Percentiles rank a stretch among this genome's conserved stretches.
phyloP scores from a whole-genome alignment of 1,140 invertebrate species.

The Microplitis demolitor region DNA sequence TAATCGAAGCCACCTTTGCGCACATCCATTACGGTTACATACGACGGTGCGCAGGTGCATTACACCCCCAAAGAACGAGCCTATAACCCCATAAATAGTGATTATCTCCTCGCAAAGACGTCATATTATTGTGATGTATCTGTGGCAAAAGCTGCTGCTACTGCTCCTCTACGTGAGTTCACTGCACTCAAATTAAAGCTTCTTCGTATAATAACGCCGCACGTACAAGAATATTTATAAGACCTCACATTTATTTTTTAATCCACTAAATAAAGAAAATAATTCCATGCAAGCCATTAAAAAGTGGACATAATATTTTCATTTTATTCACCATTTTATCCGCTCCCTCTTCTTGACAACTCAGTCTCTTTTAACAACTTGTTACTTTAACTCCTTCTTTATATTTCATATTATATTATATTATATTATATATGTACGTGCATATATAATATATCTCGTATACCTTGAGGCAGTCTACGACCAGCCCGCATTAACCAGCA shows the following conservation, averaged over 20 bases:
- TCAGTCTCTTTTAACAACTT: conserved; percentile 14
- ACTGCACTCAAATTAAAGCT: neutral
- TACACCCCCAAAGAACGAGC: conserved; percentile 4
- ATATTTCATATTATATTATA: too few relatives aligned
- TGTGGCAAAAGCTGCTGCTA: neutral
- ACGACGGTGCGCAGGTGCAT: conserved; percentile 5
- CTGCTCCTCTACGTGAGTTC: neutral
- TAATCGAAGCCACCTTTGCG: conserved; percentile 6
- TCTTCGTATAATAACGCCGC: neutral
- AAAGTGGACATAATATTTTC: neutral
- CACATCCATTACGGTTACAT: neutral
- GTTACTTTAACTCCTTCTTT: neutral
- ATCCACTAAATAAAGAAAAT: neutral
- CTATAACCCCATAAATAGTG: conserved; percentile 19
- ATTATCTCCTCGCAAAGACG: conserved; percentile 9
- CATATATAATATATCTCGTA: neutral
- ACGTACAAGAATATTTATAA: neutral
- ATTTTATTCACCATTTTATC: neutral
- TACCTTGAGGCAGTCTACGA: neutral
- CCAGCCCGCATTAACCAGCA: conserved; percentile 21
- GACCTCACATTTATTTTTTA: neutral
- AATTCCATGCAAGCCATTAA: neutral
- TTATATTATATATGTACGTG: too few relatives aligned
- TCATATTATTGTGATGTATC: conserved; percentile 20
- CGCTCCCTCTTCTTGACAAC: neutral